These are phyloP conservation scores for Eulithis prunata DNA, from an alignment of 2,888 invertebrate genomes.

Conservation along the genomic window DNA sequence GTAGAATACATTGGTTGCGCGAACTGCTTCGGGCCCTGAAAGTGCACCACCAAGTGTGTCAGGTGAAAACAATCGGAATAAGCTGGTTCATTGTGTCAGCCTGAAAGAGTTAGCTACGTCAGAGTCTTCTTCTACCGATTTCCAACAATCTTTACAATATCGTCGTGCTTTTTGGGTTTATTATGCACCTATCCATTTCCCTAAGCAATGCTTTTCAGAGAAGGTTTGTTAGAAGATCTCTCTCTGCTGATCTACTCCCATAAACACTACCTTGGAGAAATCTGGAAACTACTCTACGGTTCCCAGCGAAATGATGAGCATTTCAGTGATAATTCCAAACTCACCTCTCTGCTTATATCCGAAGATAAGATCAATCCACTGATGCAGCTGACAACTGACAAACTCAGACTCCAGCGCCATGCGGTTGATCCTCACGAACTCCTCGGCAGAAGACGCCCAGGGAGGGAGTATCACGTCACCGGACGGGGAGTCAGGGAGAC, in stretches of 20 bases:
- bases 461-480: slow-evolving; percentile 96
- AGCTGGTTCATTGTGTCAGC: too few species aligned
- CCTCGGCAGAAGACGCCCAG: slow-evolving; percentile 98
- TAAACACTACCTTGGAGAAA: too few species aligned
- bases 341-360: slow-evolving; percentile 98
- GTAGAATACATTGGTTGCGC: slow-evolving; percentile 99
- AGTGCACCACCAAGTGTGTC: neutral
- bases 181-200: too few species aligned
- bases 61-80: slow-evolving; percentile 10
- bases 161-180: too few species aligned
- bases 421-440: slow-evolving; percentile 98
- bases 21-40: slow-evolving; percentile 96
- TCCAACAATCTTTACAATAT: too few species aligned
- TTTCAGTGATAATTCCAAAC: neutral
- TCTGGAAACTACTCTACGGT: too few species aligned
- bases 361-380: slow-evolving; percentile 99
- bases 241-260: too few species aligned
- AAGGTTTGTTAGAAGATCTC: too few species aligned
- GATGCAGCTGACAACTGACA: slow-evolving; percentile 99
- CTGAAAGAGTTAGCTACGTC: too few species aligned
- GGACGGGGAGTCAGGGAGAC: slow-evolving; percentile 92
- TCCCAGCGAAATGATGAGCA: too few species aligned
- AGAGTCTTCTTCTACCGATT: too few species aligned
- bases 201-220: too few species aligned
- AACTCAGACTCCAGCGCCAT: slow-evolving; percentile 99